A percentile compares a stretch with the other conserved stretches of the same genome.
Conservation (phyloP, 2,888 invertebrate species). For the Eurois occulta region DNA sequence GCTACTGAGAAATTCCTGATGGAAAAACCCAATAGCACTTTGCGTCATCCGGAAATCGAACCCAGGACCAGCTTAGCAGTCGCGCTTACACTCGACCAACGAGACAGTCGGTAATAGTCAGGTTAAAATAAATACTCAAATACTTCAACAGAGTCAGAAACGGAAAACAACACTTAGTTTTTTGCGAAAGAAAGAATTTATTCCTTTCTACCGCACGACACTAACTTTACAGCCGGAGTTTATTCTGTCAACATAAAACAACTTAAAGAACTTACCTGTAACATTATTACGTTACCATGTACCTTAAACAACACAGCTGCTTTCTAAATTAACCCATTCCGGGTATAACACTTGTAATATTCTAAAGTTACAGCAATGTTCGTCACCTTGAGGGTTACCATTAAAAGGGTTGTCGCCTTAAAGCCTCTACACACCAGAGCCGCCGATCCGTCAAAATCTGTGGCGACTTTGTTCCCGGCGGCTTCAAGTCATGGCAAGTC, state of each 20-base stretch:
- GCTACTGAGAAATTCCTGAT: neutral
- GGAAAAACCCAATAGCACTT: neutral
- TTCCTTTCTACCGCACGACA: neutral
- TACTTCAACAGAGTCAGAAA: neutral
- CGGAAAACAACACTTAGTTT: neutral
- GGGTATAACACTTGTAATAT: constrained; percentile 29
- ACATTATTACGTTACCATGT: constrained; percentile 5
- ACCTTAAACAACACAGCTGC: constrained; percentile 16
- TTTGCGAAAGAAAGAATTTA: neutral
- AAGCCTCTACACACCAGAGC: neutral
- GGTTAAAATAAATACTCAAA: constrained; percentile 2
- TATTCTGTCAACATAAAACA: constrained; percentile 13
- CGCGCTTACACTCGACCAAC: neutral
- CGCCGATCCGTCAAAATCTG: neutral
- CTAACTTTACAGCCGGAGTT: constrained; percentile 17
- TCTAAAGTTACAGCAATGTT: constrained; percentile 23
- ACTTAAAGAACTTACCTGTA: constrained; percentile 9
- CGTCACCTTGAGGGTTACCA: constrained; percentile 31
- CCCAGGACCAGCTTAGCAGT: neutral
- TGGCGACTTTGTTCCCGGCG: neutral
- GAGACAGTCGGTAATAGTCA: neutral
- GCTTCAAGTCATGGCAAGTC: neutral
- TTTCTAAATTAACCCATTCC: constrained; percentile 43
- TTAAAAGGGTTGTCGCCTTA: constrained; percentile 44
- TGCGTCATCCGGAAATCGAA: neutral